phyloP scores from a whole-genome alignment of 2,113 vertebrate genomes.

The Serinus canaria region DNA sequence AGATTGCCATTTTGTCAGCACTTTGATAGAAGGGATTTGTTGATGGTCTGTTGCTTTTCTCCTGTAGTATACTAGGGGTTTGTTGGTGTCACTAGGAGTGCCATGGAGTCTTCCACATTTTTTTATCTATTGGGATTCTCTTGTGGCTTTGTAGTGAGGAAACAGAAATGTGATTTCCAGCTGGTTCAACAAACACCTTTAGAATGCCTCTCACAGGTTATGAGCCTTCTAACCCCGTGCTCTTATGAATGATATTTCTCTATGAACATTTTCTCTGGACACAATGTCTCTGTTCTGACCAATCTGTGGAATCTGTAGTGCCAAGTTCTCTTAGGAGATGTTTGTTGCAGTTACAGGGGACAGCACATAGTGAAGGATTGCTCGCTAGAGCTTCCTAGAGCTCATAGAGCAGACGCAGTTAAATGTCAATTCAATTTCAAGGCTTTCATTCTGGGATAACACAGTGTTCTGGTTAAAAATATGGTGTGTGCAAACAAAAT shows the following conservation, averaged over 20 bases:
- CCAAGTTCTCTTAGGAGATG: not conserved
- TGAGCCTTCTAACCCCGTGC: not conserved
- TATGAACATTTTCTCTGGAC: not conserved
- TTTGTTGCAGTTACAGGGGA: not conserved
- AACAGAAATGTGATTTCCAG: not conserved
- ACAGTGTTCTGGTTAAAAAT: slow-evolving; percentile 23
- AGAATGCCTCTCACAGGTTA: not conserved
- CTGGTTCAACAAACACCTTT: not conserved
- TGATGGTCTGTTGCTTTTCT: not conserved
- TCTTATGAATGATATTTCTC: not conserved
- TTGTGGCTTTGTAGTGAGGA: not conserved
- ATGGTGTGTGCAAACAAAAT: slow-evolving; percentile 15
- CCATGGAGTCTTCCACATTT: not conserved
- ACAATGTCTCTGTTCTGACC: not conserved
- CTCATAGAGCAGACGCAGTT: slow-evolving; percentile 1
- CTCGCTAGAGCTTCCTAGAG: not conserved
- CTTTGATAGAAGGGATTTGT: not conserved
- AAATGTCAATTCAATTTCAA: slow-evolving; percentile 32
- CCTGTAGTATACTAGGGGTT: not conserved
- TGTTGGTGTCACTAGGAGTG: not conserved
- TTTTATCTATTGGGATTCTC: not conserved
- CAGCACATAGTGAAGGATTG: not conserved
- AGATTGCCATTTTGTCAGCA: not conserved
- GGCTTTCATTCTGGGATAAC: not conserved
- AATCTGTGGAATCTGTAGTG: not conserved